These are phyloP conservation scores for Petroica traversi DNA, from an alignment of 2,113 vertebrate species.

Conservation along the genomic window DNA sequence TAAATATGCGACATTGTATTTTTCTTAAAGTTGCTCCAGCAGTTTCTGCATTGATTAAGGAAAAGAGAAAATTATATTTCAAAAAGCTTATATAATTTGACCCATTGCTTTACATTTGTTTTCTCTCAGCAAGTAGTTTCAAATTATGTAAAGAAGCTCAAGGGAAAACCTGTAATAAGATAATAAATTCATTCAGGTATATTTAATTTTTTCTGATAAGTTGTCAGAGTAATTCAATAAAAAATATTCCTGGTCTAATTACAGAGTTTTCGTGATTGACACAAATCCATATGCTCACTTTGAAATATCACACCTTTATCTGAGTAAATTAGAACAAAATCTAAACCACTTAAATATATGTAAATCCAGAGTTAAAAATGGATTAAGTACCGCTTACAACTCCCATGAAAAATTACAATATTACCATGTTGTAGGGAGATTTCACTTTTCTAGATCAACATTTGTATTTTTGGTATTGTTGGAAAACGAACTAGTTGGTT, in stretches of 20 bases:
- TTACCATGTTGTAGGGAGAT: not conserved
- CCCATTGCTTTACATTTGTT: not conserved
- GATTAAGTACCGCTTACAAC: not conserved
- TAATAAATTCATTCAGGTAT: not conserved
- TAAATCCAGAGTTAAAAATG: not conserved
- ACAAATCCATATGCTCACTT: not conserved
- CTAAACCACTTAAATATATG: not conserved
- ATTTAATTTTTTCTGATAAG: not conserved
- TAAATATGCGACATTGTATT: rapidly evolving
- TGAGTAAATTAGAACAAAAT: not conserved
- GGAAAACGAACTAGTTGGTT: not conserved
- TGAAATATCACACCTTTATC: not conserved
- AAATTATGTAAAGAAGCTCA: not conserved
- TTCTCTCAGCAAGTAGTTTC: not conserved
- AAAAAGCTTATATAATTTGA: not conserved
- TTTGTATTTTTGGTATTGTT: not conserved
- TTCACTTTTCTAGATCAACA: not conserved
- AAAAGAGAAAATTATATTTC: not conserved
- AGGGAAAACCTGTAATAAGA: not conserved
- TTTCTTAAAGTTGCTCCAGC: not conserved
- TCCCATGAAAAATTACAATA: not conserved
- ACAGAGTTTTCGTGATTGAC: not conserved
- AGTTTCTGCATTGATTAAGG: not conserved
- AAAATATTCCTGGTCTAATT: not conserved
- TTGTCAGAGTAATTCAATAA: not conserved